These are phyloP conservation scores for Euura lappo DNA, from an alignment of 1,140 invertebrate genomes.

Conservation along the genomic window DNA sequence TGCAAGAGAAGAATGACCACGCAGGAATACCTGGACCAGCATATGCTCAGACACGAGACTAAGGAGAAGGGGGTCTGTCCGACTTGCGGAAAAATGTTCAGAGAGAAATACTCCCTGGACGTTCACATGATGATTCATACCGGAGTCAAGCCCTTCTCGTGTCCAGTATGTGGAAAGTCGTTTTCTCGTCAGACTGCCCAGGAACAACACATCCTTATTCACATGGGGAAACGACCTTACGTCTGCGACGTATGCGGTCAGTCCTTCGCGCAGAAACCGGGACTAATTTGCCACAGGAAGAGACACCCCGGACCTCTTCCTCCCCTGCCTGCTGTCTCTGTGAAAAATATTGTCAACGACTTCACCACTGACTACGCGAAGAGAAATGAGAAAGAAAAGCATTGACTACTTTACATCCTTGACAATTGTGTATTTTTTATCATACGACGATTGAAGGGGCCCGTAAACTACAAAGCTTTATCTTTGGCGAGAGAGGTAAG, in stretches of 20 bases:
- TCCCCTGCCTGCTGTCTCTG: constrained; percentile 8
- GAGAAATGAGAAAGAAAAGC: background rate
- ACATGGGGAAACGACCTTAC: constrained; percentile 71
- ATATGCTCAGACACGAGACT: constrained; percentile 31
- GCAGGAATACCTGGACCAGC: constrained; percentile 15
- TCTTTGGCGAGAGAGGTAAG: background rate
- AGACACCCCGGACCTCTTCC: constrained; percentile 44
- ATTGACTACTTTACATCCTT: background rate
- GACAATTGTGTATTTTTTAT: background rate
- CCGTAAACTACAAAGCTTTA: background rate
- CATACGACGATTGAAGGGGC: too few relatives aligned
- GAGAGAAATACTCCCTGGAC: constrained; percentile 61
- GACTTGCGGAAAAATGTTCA: constrained; percentile 69
- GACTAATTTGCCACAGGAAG: constrained; percentile 49
- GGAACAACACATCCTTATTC: constrained; percentile 55
- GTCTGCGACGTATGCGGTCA: constrained; percentile 72
- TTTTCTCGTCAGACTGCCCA: constrained; percentile 68
- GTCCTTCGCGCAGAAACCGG: constrained; percentile 53
- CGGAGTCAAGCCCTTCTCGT: constrained; percentile 61
- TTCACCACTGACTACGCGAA: background rate
- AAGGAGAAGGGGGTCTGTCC: constrained; percentile 46
- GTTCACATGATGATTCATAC: constrained; percentile 68
- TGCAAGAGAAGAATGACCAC: constrained; percentile 14
- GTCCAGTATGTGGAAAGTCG: constrained; percentile 56
- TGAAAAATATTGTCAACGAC: constrained; percentile 7